A percentile compares a stretch with the other conserved stretches of the same genome.
These are phyloP conservation scores for Gastrophryne carolinensis DNA, from an alignment of 2,797 vertebrate species.

Conservation along the genomic window DNA sequence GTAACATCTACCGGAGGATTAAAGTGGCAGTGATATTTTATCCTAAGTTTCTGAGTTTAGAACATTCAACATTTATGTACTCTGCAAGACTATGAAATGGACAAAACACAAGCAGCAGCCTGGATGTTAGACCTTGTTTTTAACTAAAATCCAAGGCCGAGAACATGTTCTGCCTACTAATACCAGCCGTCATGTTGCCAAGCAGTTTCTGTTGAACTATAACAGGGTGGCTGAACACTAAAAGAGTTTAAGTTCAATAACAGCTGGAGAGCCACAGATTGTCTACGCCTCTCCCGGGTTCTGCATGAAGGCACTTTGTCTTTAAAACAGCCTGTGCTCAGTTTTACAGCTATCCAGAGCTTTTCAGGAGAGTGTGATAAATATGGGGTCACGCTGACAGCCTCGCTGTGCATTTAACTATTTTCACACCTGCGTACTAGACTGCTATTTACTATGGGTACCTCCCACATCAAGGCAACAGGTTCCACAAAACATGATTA, in stretches of 20 bases:
- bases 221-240: conserved; percentile 12
- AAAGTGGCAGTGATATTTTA: too few relatives aligned
- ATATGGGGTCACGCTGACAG: conserved; percentile 23
- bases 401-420: conserved; percentile 8
- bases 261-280: conserved; percentile 33
- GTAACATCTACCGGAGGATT: too few relatives aligned
- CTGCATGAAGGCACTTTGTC: conserved; percentile 16
- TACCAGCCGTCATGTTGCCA: background rate
- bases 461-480: background rate
- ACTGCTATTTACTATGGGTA: background rate
- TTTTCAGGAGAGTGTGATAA: conserved; percentile 18
- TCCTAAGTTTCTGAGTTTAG: too few relatives aligned
- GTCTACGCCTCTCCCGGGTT: conserved; percentile 13
- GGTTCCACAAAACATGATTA: background rate
- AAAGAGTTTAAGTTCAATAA: conserved; percentile 22
- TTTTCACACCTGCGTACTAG: background rate
- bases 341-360: conserved; percentile 13
- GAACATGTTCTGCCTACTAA: background rate
- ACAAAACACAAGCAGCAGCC: too few relatives aligned
- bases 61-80: too few relatives aligned
- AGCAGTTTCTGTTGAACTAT: background rate
- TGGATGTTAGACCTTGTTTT: too few relatives aligned
- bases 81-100: too few relatives aligned
- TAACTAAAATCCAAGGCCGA: too few relatives aligned
- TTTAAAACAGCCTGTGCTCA: conserved; percentile 19